A percentile compares a stretch with the other conserved stretches of the same genome.
Evolutionary conservation across 1,140 invertebrate genomes (phyloP).

Genomic region (Phortica variegata): DNA sequence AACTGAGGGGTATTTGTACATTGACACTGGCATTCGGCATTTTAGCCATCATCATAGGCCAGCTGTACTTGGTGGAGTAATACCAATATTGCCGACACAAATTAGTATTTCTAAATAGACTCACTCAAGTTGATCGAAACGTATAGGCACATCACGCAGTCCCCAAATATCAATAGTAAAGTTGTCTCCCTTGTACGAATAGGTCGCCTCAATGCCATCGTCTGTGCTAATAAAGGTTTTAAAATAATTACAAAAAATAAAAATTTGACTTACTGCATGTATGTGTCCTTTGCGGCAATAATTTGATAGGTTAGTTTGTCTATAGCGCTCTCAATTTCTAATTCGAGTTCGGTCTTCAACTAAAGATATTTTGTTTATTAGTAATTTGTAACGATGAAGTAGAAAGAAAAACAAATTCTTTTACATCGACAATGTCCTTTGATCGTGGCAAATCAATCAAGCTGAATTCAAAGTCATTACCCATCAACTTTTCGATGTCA

Average conservation of each 20-base stretch:
- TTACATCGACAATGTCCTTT: slow-evolving; percentile 10
- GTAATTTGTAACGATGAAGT: too few species aligned
- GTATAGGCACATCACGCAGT: slow-evolving; percentile 34
- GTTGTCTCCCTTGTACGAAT: slow-evolving; percentile 25
- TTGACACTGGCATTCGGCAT: slow-evolving; percentile 17
- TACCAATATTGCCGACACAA: neutral
- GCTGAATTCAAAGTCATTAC: slow-evolving; percentile 13
- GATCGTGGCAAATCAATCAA: slow-evolving; percentile 1
- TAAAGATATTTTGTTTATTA: too few species aligned
- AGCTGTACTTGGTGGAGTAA: slow-evolving; percentile 7
- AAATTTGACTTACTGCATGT: slow-evolving; percentile 31
- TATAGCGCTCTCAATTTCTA: slow-evolving; percentile 16
- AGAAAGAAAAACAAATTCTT: neutral
- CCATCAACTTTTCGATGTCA: slow-evolving; percentile 11
- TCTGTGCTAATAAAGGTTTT: slow-evolving; percentile 15
- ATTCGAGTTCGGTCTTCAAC: too few species aligned
- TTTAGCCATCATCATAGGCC: slow-evolving; percentile 26
- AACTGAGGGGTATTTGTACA: slow-evolving; percentile 30
- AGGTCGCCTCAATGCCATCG: slow-evolving; percentile 18
- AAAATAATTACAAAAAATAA: neutral
- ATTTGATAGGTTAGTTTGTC: slow-evolving; percentile 41
- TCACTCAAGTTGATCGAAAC: slow-evolving; percentile 32
- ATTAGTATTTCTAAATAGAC: neutral
- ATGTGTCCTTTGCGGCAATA: slow-evolving; percentile 23
- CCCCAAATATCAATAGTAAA: slow-evolving; percentile 40